A percentile compares a stretch with the other conserved stretches of the same genome.
phyloP scores from a whole-genome alignment of 2,113 vertebrate species.

The Quiscalus mexicanus region DNA sequence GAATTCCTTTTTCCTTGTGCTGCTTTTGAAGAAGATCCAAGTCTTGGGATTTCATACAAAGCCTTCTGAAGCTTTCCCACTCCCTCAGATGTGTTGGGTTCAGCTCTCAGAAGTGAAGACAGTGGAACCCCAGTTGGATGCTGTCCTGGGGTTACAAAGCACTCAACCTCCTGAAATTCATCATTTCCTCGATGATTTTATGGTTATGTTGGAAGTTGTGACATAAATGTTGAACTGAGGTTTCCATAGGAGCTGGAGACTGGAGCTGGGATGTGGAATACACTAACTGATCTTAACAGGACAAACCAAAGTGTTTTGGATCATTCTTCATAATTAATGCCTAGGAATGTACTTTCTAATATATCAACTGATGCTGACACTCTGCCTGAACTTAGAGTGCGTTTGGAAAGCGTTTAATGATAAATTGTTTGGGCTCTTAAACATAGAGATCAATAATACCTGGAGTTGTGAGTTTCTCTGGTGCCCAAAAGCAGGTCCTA shows the following conservation, averaged over 20 bases:
- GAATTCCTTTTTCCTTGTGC: constrained; percentile 25
- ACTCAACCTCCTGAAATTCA: background rate
- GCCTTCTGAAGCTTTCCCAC: background rate
- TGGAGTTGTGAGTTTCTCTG: background rate
- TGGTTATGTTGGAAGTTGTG: background rate
- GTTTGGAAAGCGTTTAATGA: background rate
- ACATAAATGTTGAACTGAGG: background rate
- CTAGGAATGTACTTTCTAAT: background rate
- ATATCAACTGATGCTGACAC: background rate
- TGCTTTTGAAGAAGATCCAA: constrained; percentile 62
- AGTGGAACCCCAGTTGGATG: background rate
- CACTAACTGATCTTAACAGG: background rate
- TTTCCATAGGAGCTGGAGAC: background rate
- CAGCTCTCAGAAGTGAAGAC: constrained; percentile 5
- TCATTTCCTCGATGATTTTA: background rate
- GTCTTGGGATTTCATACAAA: constrained; percentile 16
- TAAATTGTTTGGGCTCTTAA: background rate
- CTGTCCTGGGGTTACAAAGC: background rate
- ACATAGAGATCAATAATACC: background rate
- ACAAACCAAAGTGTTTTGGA: background rate
- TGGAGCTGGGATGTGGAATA: background rate
- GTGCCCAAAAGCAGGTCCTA: background rate
- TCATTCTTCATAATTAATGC: background rate
- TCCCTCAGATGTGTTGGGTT: background rate
- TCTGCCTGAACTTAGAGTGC: background rate